phyloP scores from a whole-genome alignment of 1,140 invertebrate species.

The Drosophila sp. region DNA sequence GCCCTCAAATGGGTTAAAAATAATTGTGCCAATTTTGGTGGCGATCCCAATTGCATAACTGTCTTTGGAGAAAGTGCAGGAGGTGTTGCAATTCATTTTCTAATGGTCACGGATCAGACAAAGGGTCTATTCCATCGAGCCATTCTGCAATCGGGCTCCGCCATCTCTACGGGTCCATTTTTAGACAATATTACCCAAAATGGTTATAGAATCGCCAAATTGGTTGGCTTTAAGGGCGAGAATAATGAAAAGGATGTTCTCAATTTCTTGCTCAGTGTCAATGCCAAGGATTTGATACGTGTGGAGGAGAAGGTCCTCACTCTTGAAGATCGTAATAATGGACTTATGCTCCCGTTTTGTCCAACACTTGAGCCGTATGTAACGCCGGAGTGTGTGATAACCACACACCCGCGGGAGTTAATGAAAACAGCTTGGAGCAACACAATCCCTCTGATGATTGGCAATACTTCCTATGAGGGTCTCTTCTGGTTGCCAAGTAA shows the following conservation, averaged over 20 bases:
- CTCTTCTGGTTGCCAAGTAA: constrained; percentile 67
- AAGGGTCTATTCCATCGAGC: constrained; percentile 83
- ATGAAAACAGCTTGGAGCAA: constrained; percentile 80
- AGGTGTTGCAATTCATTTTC: constrained; percentile 84
- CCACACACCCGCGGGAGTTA: constrained; percentile 72
- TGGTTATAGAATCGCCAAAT: constrained; percentile 66
- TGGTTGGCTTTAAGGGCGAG: constrained; percentile 72
- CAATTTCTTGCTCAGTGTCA: constrained; percentile 60
- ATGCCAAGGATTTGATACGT: constrained; percentile 85
- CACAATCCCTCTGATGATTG: constrained; percentile 83
- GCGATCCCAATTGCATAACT: constrained; percentile 84
- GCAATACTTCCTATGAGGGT: constrained; percentile 81
- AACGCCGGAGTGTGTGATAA: constrained; percentile 69
- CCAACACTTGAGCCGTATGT: constrained; percentile 78
- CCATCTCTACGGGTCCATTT: too few relatives aligned
- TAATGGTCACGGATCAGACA: constrained; percentile 84
- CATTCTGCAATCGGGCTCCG: constrained; percentile 80
- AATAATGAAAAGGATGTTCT: constrained; percentile 72
- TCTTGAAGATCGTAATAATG: constrained; percentile 55
- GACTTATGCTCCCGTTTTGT: constrained; percentile 67
- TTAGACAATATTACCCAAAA: constrained; percentile 39
- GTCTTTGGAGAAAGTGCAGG: constrained; percentile 84
- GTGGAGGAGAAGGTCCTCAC: constrained; percentile 50
- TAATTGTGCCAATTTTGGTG: constrained; percentile 86
- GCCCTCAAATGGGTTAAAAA: constrained; percentile 86